Percentiles rank a stretch among this genome's conserved stretches.
Conservation (phyloP, 2,113 vertebrate genomes). For the Balaeniceps rex region DNA sequence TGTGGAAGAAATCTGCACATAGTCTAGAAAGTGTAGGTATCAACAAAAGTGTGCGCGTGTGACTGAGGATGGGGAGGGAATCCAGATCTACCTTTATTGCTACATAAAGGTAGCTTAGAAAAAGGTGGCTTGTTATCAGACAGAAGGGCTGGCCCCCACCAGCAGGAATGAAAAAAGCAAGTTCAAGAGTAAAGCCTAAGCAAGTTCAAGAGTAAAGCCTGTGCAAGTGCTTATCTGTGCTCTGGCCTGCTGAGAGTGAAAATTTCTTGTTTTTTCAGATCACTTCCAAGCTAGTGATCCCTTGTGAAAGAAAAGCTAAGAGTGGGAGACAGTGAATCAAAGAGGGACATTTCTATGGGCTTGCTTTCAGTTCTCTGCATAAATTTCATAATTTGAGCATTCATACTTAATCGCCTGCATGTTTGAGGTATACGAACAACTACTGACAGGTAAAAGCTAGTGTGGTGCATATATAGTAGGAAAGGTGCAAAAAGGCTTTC, state of each 20-base stretch:
- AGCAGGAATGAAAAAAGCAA: not conserved
- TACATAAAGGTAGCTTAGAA: not conserved
- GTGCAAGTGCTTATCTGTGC: not conserved
- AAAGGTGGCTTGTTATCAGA: not conserved
- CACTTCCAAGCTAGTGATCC: not conserved
- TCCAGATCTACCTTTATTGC: not conserved
- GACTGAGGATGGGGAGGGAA: not conserved
- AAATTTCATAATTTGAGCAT: not conserved
- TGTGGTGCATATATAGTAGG: not conserved
- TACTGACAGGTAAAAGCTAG: not conserved
- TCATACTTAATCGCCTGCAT: not conserved
- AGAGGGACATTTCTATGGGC: not conserved
- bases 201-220: not conserved
- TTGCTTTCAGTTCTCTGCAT: not conserved
- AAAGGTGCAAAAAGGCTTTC: not conserved
- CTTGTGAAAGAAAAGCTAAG: not conserved
- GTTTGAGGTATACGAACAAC: not conserved
- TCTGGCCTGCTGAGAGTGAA: not conserved
- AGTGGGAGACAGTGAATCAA: not conserved
- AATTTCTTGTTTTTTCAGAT: not conserved
- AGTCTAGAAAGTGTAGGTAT: not conserved
- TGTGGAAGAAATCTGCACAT: not conserved
- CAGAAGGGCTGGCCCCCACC: not conserved
- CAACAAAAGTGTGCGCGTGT: not conserved
- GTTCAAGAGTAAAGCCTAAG: not conserved